Evolutionary conservation across 2,888 invertebrate species (phyloP), one percentile per base, ranked within the genome.

Genomic region (Diloba caeruleocephala): DNA sequence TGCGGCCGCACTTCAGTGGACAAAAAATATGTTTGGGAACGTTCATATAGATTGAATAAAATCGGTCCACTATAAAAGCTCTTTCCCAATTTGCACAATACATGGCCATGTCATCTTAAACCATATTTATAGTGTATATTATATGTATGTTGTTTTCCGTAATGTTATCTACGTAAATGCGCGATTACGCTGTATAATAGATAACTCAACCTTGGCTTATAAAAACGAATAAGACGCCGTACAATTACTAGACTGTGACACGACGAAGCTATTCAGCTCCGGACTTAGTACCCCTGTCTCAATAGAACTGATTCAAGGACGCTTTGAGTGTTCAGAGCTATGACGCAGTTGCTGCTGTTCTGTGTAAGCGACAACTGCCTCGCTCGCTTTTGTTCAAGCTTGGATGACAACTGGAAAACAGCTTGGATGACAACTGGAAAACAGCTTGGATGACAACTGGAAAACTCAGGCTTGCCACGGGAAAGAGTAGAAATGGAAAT

Each of bases 301-400:
- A 7, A 44, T 23, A 19, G 39, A 25, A 46, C 19, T 29, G 31
- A 52, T 53, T 72, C 46, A 73, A 61, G 49, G 71, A 54, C 58
- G 21, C 28, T 37, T 19, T 28, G 15, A 3, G 19, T 37, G 14
- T 26, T 43, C 29, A 12, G 34, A 43, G 32, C 37, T 31, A 5
- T 50, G 33, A 25, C 60, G 33, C 45, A 38, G 29, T 34, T 45
- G 50, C 19, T 21, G 39, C 26, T 28, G 36, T 37, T 25, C 32
- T n/a, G 28, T 37, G 3, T 6, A 12, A 44, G 15, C n/a, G 13
- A 23, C 44, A 13, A 31, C 41, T 45, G 25, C 23, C 10, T 10
- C 19, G n/a, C n/a, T n/a, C n/a, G n/a, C n/a, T n/a, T 49, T 39
- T 31, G n/a, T 28, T 4, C 13, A 10, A 39, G 32, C 17, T 39